Conservation (phyloP, 2,888 invertebrate genomes). For the Polyommatus iphigenia region DNA sequence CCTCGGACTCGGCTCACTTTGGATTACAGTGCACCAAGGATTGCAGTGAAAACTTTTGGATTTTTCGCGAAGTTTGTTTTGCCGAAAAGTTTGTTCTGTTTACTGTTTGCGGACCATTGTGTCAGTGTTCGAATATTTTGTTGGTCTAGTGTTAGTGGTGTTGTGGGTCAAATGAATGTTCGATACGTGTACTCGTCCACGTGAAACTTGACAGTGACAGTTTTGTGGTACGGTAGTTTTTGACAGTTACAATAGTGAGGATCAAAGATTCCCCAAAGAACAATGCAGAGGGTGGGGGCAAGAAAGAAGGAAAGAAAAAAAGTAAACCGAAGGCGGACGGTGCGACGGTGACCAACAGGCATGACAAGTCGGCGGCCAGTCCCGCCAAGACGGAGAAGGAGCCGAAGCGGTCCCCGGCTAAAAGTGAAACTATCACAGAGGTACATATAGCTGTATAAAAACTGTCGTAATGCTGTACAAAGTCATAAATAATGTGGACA, state of each 20-base stretch:
- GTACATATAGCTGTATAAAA: constrained; percentile 45
- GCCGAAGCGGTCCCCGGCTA: constrained; percentile 55
- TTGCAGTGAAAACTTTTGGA: constrained; percentile 69
- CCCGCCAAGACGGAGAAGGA: constrained; percentile 64
- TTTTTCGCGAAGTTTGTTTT: constrained; percentile 43
- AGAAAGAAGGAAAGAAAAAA: constrained; percentile 83
- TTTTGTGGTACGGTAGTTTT: constrained; percentile 39
- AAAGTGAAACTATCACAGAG: constrained; percentile 61
- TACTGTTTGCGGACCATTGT: constrained; percentile 22
- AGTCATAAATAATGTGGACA: background rate
- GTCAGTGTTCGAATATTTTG: constrained; percentile 37
- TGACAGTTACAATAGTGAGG: constrained; percentile 84
- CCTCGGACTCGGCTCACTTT: constrained; percentile 48
- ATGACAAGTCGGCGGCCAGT: constrained; percentile 59
- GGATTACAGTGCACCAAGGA: constrained; percentile 76
- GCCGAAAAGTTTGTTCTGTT: constrained; percentile 37
- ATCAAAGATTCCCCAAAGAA: constrained; percentile 82
- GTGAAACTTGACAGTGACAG: constrained; percentile 15
- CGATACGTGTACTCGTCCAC: background rate
- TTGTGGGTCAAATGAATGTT: constrained; percentile 1
- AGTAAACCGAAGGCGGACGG: constrained; percentile 80
- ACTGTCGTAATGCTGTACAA: background rate
- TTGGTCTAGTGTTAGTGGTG: constrained; percentile 28
- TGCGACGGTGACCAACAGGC: constrained; percentile 73
- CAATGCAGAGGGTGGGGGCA: constrained; percentile 81